phyloP scores from a whole-genome alignment of 2,888 invertebrate genomes.

The Amphipyra berbera region DNA sequence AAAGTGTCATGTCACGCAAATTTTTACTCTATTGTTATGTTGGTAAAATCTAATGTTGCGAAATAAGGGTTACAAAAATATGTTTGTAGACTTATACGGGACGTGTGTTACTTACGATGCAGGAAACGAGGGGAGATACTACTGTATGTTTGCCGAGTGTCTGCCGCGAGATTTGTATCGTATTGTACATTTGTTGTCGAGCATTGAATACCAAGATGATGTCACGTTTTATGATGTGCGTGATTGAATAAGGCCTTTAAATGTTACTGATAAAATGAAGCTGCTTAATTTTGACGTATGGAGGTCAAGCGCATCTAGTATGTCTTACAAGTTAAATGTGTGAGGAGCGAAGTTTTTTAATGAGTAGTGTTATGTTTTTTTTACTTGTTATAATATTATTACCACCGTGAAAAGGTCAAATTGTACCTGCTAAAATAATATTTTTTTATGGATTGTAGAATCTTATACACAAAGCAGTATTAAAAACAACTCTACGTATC shows the following conservation, averaged over 20 bases:
- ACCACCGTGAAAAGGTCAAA: too few relatives aligned
- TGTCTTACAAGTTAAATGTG: too few relatives aligned
- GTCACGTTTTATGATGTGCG: constrained; percentile 73
- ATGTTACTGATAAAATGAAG: constrained; percentile 53
- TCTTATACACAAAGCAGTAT: too few relatives aligned
- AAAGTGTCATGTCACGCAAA: constrained; percentile 60
- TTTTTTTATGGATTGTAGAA: too few relatives aligned
- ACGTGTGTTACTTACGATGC: constrained; percentile 81
- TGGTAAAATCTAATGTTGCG: constrained; percentile 58
- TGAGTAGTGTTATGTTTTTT: neutral
- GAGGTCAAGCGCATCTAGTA: constrained; percentile 34
- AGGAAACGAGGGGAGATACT: constrained; percentile 86
- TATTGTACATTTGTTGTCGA: constrained; percentile 74
- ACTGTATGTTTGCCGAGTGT: constrained; percentile 75
- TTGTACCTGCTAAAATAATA: too few relatives aligned
- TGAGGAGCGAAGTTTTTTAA: neutral
- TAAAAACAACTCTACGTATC: too few relatives aligned
- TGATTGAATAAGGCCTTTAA: constrained; percentile 69
- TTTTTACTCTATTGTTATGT: constrained; percentile 70
- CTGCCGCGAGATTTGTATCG: constrained; percentile 82
- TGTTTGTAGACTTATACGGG: constrained; percentile 73
- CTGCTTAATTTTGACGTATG: constrained; percentile 50
- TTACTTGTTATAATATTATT: too few relatives aligned
- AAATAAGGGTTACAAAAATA: constrained; percentile 57
- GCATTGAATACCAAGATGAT: constrained; percentile 69